These are phyloP conservation scores for Bombus confusus DNA, from an alignment of 1,140 invertebrate species.

Conservation along the genomic window DNA sequence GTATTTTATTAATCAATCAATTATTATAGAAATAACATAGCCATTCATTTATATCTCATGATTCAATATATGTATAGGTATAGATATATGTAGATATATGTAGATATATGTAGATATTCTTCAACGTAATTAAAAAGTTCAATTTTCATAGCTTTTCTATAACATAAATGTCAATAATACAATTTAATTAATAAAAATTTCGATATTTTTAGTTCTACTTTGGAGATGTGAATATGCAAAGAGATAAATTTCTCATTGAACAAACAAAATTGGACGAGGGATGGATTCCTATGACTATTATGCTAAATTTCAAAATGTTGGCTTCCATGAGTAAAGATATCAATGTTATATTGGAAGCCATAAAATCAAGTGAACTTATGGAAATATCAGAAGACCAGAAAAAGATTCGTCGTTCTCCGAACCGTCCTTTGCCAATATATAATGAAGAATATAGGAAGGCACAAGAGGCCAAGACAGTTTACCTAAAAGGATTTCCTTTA, in stretches of 20 bases:
- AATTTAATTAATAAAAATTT: neutral
- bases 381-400: conserved; percentile 91
- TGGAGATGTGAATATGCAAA: conserved; percentile 93
- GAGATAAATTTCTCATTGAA: conserved; percentile 94
- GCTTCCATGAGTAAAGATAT: conserved; percentile 88
- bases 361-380: conserved; percentile 91
- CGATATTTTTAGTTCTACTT: conserved; percentile 87
- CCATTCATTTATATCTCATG: too few relatives aligned
- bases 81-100: neutral
- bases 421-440: conserved; percentile 91
- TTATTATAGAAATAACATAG: neutral
- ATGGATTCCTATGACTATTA: conserved; percentile 92
- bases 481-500: conserved; percentile 94
- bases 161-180: neutral
- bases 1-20: neutral
- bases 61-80: neutral
- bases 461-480: conserved; percentile 89
- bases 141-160: neutral
- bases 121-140: neutral
- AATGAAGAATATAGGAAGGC: conserved; percentile 92
- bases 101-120: neutral
- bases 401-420: conserved; percentile 91
- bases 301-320: conserved; percentile 95
- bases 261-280: conserved; percentile 92
- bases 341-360: conserved; percentile 88